Base-by-base conservation (phyloP, 2,113 vertebrate genomes). In the Orthochromis indermauri region DNA sequence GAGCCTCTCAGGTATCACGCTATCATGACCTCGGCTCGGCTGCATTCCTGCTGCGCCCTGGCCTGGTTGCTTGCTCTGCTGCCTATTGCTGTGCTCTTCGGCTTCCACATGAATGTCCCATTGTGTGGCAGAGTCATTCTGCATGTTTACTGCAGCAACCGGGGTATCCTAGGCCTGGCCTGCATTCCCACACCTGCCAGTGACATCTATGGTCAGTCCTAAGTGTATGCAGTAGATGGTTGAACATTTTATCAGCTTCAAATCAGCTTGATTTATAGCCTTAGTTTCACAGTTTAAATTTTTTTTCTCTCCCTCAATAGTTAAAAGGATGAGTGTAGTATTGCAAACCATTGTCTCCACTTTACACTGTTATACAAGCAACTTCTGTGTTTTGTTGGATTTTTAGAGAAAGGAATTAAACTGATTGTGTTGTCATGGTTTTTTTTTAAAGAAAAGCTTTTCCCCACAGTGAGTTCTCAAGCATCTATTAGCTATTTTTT, bases 81-180 rank as follows among this genome's bases (percentile, higher is more conserved):
- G 54, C 63, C 81, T 3, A 92, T 95, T 1, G 68, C 21, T 8
- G 86, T 93, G 35, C 93, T 95, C 45, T 94, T 95, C 1, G 2
- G 21, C 10, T 82, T 94, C 24, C 93, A 95, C 21, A 12, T 86
- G 2, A 92, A 90, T 1, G 61, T 83, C 3, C 89, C 92, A 0
- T 51, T 95, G 53, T 95, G 95, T 55, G 89, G 92, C 4, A 87
- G 40, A 7, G 24, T 8, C 57, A 91, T 95, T 80, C n/a, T 26
- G n/a, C 92, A 95, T 1, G 88, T 93, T 5, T 95, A 94, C 90
- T 93, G 93, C 87, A 94, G 90, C 88, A 95, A 95, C 76, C 81
- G 93, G 5, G 45, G 14, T 2, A 95, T 95, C 19, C 59, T 95
- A 12, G 45, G 5, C 7, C 66, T 94, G 86, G 92, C 93, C n/a